A percentile compares a stretch with the other conserved stretches of the same genome.
These are phyloP conservation scores for Dilophus febrilis DNA, from an alignment of 2,888 invertebrate species.

Conservation along the genomic window DNA sequence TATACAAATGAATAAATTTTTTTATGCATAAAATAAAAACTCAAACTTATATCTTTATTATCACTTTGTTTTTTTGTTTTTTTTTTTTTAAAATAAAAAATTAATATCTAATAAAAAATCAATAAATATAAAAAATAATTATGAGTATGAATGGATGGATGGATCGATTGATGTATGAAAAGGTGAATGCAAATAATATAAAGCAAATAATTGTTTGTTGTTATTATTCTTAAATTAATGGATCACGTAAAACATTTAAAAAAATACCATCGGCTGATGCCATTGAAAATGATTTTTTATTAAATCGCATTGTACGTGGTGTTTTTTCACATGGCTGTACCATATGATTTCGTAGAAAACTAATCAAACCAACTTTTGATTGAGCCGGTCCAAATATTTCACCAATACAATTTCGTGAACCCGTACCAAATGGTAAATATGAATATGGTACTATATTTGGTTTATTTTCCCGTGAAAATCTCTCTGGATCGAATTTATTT, in stretches of 20 bases:
- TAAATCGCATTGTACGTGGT: constrained; percentile 18
- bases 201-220: no score
- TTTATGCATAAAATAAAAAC: no score
- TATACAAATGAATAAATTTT: no score
- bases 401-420: constrained; percentile 26
- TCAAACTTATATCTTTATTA: no score
- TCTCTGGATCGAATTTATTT: constrained; percentile 24
- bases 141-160: no score
- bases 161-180: no score
- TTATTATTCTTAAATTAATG: no score
- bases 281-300: constrained; percentile 23
- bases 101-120: no score
- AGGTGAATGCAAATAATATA: no score
- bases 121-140: no score
- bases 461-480: constrained; percentile 24
- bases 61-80: no score
- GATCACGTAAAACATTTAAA: constrained; percentile 13
- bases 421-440: constrained; percentile 28
- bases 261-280: constrained; percentile 25
- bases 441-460: constrained; percentile 21
- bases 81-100: no score
- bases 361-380: constrained; percentile 25
- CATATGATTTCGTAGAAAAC: constrained; percentile 23
- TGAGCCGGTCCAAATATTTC: constrained; percentile 26
- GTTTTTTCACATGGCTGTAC: constrained; percentile 20